Conservation (phyloP, 2,113 vertebrate species). For the Miniopterus natalensis region DNA sequence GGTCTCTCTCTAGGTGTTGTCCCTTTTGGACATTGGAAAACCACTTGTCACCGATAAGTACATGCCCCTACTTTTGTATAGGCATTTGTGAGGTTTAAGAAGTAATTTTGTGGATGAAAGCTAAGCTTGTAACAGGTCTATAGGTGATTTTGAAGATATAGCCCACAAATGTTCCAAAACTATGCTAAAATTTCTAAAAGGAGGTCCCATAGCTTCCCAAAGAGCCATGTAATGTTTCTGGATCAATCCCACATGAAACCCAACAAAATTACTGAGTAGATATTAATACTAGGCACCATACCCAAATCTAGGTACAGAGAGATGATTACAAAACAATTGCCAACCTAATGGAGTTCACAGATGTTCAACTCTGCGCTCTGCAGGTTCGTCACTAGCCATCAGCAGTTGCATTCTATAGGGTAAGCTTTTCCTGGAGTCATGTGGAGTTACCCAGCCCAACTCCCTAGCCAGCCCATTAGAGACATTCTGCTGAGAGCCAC, state of each 20-base stretch:
- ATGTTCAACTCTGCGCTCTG: neutral
- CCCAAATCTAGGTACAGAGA: neutral
- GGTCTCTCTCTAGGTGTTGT: neutral
- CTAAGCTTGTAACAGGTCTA: neutral
- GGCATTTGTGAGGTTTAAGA: neutral
- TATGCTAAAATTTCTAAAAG: conserved; percentile 6
- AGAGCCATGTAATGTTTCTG: neutral
- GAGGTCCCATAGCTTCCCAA: neutral
- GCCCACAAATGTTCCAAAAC: neutral
- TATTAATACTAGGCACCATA: neutral
- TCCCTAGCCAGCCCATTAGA: neutral
- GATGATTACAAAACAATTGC: neutral
- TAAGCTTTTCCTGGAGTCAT: neutral
- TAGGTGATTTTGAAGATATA: neutral
- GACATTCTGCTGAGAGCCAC: neutral
- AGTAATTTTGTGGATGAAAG: neutral
- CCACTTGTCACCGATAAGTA: neutral
- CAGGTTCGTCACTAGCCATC: neutral
- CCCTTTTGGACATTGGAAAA: neutral
- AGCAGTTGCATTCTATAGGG: neutral
- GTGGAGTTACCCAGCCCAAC: neutral
- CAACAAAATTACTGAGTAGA: neutral
- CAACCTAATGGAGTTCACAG: neutral
- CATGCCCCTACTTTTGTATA: neutral
- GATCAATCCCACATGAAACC: neutral